Conservation (phyloP, 1,140 invertebrate species). For the Ostrea denselamellosa region DNA sequence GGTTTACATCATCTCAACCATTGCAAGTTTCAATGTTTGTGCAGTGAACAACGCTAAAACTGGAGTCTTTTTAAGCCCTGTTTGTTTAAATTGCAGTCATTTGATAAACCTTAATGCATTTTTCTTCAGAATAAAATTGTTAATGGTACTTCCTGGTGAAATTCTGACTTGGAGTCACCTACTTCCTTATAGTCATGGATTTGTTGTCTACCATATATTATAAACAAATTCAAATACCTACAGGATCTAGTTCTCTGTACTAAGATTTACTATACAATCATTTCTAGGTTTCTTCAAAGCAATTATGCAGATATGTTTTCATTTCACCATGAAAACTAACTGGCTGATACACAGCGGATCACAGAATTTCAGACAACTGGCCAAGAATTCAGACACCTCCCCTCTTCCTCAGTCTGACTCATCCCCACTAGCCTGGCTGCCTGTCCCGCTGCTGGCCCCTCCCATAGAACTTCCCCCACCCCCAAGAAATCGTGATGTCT, state of each 20-base stretch:
- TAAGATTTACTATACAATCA: neutral
- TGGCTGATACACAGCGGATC: neutral
- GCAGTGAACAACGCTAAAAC: too few relatives aligned
- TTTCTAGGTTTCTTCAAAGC: neutral
- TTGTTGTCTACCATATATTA: neutral
- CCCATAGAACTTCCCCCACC: conserved; percentile 66
- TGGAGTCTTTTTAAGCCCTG: too few relatives aligned
- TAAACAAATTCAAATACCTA: neutral
- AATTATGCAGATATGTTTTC: neutral
- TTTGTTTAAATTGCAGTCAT: neutral
- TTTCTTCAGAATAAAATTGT: neutral
- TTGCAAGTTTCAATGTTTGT: too few relatives aligned
- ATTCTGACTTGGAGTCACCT: neutral
- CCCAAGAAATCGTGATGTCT: conserved; percentile 71
- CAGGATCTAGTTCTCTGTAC: neutral
- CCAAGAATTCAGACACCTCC: too few relatives aligned
- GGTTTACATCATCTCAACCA: too few relatives aligned
- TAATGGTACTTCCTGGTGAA: neutral
- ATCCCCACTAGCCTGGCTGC: conserved; percentile 64
- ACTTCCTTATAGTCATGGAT: neutral
- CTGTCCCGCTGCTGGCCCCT: conserved; percentile 51
- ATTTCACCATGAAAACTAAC: neutral
- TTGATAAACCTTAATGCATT: neutral
- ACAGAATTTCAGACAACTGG: neutral
- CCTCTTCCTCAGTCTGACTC: conserved; percentile 66